phyloP scores from a whole-genome alignment of 2,797 vertebrate species.

The Clamator glandarius region DNA sequence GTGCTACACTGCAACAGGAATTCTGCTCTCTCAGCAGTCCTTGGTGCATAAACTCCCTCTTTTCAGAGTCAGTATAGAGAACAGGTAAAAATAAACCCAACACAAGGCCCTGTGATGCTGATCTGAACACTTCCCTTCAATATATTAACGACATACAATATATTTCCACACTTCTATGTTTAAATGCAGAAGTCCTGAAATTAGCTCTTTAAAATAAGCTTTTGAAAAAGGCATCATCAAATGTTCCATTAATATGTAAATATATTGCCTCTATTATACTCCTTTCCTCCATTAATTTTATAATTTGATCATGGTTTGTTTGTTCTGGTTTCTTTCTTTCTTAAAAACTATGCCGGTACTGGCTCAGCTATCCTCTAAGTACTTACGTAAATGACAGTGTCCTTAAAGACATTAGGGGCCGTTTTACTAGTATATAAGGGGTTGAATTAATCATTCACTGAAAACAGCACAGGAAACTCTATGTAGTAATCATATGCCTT shows the following conservation, averaged over 20 bases:
- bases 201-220: neutral
- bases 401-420: neutral
- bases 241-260: neutral
- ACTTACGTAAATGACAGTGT: neutral
- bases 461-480: neutral
- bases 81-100: neutral
- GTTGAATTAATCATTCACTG: neutral
- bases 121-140: neutral
- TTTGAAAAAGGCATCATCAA: neutral
- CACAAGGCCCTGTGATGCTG: neutral
- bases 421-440: neutral
- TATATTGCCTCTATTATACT: neutral
- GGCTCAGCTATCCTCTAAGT: neutral
- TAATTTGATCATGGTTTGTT: neutral
- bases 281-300: neutral
- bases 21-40: neutral
- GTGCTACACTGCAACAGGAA: neutral
- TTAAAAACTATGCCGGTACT: neutral
- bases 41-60: neutral
- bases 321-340: neutral
- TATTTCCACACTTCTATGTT: neutral
- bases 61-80: neutral
- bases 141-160: neutral
- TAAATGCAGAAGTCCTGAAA: neutral
- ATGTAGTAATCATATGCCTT: neutral